Conservation (phyloP, 1,140 invertebrate species). For the Lordiphosa mommai region DNA sequence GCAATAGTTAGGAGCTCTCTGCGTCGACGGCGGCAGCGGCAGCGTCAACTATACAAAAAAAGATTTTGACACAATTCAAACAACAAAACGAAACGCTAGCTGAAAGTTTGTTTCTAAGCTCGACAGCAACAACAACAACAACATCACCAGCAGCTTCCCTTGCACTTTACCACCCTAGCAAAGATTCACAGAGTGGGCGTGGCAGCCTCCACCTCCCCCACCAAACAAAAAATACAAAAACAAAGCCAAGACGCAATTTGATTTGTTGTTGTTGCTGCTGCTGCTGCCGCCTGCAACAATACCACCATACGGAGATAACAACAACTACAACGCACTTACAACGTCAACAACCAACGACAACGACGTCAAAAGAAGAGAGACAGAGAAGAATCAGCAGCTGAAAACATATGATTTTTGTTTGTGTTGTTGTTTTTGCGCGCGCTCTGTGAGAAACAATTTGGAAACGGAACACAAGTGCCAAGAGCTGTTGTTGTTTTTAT, state of each 20-base stretch:
- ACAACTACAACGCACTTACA: constrained; percentile 29
- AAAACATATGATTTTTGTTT: constrained; percentile 78
- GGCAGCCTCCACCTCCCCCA: constrained; percentile 11
- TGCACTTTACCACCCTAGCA: not conserved
- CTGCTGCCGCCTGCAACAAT: constrained; percentile 46
- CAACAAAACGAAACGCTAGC: constrained; percentile 42
- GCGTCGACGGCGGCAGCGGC: constrained; percentile 38
- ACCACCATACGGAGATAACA: constrained; percentile 42
- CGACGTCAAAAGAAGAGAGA: constrained; percentile 11
- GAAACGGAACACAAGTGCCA: constrained; percentile 7
- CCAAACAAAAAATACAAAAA: constrained; percentile 13
- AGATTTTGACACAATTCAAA: constrained; percentile 60
- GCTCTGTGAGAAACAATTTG: constrained; percentile 24
- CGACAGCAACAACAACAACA: not conserved
- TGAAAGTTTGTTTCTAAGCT: constrained; percentile 58
- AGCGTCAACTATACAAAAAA: constrained; percentile 17
- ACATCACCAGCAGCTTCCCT: not conserved
- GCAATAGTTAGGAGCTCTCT: constrained; percentile 15
- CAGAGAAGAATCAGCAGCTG: constrained; percentile 47
- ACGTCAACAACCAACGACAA: constrained; percentile 20
- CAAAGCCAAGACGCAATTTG: constrained; percentile 54
- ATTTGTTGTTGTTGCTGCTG: constrained; percentile 44
- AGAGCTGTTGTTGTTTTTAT: constrained; percentile 12
- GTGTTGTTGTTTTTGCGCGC: constrained; percentile 61
- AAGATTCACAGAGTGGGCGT: constrained; percentile 39